A percentile compares a stretch with the other conserved stretches of the same genome.
Conservation (phyloP, 35 echinoderm and acorn worm species). For the Hemicentrotus pulcherrimus region DNA sequence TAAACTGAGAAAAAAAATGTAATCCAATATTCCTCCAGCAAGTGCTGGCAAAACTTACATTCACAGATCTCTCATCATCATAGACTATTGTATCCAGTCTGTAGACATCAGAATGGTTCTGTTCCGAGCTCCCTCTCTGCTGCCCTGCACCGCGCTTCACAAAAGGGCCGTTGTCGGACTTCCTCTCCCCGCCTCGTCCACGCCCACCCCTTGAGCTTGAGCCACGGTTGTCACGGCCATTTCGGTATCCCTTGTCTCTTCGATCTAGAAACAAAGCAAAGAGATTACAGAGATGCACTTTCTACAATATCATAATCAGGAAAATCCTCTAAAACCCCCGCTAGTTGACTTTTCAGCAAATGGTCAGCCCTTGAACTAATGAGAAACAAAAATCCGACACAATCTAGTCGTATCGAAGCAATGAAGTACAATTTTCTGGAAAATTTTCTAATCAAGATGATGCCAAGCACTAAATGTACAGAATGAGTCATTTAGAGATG, state of each 20-base stretch:
- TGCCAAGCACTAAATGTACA: not conserved
- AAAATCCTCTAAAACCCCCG: not conserved
- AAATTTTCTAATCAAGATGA: not conserved
- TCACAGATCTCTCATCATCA: conserved; percentile 68
- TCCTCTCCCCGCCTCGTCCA: conserved; percentile 46
- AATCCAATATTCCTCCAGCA: not conserved
- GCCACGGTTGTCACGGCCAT: conserved; percentile 44
- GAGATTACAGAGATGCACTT: not conserved
- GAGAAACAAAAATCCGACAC: too few relatives aligned
- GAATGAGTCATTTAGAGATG: too few relatives aligned
- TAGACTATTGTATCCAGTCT: conserved; percentile 69
- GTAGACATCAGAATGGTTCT: conserved; percentile 68
- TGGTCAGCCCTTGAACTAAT: not conserved
- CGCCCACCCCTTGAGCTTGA: conserved; percentile 47
- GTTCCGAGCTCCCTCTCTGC: conserved; percentile 30
- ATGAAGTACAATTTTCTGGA: not conserved
- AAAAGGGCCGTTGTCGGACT: not conserved
- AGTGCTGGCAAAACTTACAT: conserved; percentile 39
- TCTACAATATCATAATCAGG: not conserved
- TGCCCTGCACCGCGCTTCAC: conserved; percentile 7
- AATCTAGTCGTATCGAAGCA: not conserved
- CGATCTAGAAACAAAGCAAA: conserved; percentile 54
- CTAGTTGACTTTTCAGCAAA: not conserved
- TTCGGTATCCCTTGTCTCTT: conserved; percentile 6
- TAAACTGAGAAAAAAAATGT: not conserved